These are phyloP conservation scores for Cremastobaeus sp. DNA, from an alignment of 2,888 invertebrate species.

Conservation along the genomic window DNA sequence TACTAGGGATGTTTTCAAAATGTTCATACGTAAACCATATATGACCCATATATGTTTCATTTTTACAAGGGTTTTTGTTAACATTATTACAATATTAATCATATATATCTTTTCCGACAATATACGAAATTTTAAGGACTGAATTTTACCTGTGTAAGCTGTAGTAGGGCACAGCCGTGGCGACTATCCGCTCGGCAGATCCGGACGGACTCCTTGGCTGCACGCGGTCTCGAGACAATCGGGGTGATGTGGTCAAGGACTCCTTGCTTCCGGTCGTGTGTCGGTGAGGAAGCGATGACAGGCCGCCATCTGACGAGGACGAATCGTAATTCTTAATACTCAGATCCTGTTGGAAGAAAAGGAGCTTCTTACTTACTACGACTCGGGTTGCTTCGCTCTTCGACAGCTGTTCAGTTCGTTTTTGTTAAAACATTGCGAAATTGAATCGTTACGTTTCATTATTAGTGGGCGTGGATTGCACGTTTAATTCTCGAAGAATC, in stretches of 20 bases:
- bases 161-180: slow-evolving; percentile 73
- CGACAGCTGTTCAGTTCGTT: slow-evolving; percentile 15
- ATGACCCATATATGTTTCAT: too few species aligned
- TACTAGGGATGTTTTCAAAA: too few species aligned
- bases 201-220: slow-evolving; percentile 74
- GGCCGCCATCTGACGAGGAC: slow-evolving; percentile 73
- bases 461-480: too few species aligned
- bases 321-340: slow-evolving; percentile 76
- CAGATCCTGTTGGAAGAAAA: slow-evolving; percentile 70
- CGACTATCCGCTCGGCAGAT: slow-evolving; percentile 73
- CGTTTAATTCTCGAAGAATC: too few species aligned
- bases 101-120: too few species aligned
- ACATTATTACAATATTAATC: too few species aligned
- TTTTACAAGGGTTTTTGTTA: too few species aligned
- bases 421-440: slow-evolving; percentile 1
- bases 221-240: slow-evolving; percentile 71
- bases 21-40: too few species aligned
- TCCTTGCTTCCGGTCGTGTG: slow-evolving; percentile 75
- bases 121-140: too few species aligned
- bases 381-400: background rate
- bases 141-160: slow-evolving; percentile 71
- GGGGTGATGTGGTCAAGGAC: slow-evolving; percentile 75
- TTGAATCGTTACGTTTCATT: too few species aligned
- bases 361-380: background rate
- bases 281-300: slow-evolving; percentile 71